phyloP scores from a whole-genome alignment of 2,888 invertebrate species.

The Caenorhabditis becei region DNA sequence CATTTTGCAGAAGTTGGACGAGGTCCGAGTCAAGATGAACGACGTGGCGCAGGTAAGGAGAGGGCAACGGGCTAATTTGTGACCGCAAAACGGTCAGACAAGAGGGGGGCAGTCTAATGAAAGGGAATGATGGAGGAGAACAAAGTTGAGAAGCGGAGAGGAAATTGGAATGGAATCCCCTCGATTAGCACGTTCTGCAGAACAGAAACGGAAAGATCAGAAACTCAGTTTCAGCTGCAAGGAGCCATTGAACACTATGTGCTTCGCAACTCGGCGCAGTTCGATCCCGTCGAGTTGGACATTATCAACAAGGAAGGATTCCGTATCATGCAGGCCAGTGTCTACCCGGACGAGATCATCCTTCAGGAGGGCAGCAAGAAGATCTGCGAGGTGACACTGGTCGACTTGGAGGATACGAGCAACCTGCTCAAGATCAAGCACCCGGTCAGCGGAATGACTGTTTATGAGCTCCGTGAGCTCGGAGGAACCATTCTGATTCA shows the following conservation, averaged over 20 bases:
- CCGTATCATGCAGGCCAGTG: constrained; percentile 68
- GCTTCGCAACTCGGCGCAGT: constrained; percentile 75
- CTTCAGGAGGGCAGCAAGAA: constrained; percentile 74
- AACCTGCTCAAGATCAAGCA: constrained; percentile 77
- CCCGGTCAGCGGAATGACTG: constrained; percentile 73
- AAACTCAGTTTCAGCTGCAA: constrained; percentile 67
- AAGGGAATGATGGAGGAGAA: constrained; percentile 10
- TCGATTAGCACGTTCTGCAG: neutral
- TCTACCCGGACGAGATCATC: constrained; percentile 77
- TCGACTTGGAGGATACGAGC: constrained; percentile 66
- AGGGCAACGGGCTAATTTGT: constrained; percentile 7
- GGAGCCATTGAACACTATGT: constrained; percentile 77
- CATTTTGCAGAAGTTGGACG: constrained; percentile 70
- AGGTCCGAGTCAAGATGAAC: constrained; percentile 71
- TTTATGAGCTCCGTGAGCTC: constrained; percentile 63
- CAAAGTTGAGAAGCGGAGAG: constrained; percentile 2
- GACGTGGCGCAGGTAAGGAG: constrained; percentile 71
- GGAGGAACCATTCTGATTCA: constrained; percentile 64
- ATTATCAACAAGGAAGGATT: constrained; percentile 68
- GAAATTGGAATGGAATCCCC: constrained; percentile 13
- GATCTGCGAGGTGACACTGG: constrained; percentile 63
- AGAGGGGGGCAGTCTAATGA: constrained; percentile 4
- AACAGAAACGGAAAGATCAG: neutral
- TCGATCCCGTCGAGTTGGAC: constrained; percentile 79
- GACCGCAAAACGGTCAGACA: neutral